phyloP scores from a whole-genome alignment of 2,888 invertebrate genomes.

The Callyntrura guangdongensis region DNA sequence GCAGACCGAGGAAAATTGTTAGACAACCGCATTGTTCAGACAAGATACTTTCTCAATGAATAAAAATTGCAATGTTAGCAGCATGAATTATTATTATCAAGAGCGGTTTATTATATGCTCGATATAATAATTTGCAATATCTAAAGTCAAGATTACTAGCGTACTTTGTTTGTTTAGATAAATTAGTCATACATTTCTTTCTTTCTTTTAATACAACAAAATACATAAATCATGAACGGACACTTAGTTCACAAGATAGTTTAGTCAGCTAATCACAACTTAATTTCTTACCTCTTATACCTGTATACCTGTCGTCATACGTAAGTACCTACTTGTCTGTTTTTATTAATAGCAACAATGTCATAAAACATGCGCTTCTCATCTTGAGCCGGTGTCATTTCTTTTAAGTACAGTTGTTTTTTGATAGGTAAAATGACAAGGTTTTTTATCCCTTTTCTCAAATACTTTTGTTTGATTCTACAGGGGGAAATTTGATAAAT shows the following conservation, averaged over 20 bases:
- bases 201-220: background rate
- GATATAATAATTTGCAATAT: background rate
- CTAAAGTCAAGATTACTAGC: background rate
- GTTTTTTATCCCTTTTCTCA: background rate
- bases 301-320: background rate
- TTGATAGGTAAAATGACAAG: background rate
- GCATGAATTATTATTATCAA: conserved; percentile 31
- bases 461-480: background rate
- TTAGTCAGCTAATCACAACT: background rate
- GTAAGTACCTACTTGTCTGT: background rate
- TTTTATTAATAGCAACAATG: conserved; percentile 37
- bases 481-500: conserved; percentile 29
- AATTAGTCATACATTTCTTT: background rate
- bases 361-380: conserved; percentile 17
- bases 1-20: background rate
- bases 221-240: background rate
- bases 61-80: background rate
- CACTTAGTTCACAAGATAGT: background rate
- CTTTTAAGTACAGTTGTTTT: conserved; percentile 33
- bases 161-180: conserved; percentile 1
- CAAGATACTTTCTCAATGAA: conserved; percentile 17
- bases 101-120: background rate
- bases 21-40: conserved; percentile 28
- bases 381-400: conserved; percentile 25
- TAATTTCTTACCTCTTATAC: background rate